Evolutionary conservation across 2,888 invertebrate species (phyloP).

Genomic region (Agrilus mali): DNA sequence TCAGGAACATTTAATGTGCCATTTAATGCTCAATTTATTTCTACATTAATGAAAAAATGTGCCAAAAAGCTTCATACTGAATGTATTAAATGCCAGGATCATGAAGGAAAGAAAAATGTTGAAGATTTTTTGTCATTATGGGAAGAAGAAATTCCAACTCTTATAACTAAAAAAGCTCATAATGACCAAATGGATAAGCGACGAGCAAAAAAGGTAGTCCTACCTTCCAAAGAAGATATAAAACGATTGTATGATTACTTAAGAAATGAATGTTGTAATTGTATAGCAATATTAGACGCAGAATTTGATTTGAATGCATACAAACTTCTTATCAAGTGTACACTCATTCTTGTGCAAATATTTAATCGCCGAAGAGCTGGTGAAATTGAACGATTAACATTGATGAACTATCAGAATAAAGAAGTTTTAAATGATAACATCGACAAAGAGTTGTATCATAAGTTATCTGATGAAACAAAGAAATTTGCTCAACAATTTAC

Average conservation of each 20-base stretch:
- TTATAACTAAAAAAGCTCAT: slow-evolving; percentile 5
- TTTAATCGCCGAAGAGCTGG: slow-evolving; percentile 13
- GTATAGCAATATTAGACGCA: neutral
- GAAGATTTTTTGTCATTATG: slow-evolving; percentile 9
- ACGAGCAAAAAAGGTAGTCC: slow-evolving; percentile 5
- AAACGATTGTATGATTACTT: slow-evolving; percentile 6
- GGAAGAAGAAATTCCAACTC: slow-evolving; percentile 5
- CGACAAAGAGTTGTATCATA: slow-evolving; percentile 3
- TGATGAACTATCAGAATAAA: slow-evolving; percentile 6
- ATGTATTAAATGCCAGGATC: too few relatives aligned
- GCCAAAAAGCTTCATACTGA: too few relatives aligned
- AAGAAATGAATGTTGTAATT: slow-evolving; percentile 2
- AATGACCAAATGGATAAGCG: slow-evolving; percentile 5
- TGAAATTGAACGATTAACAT: slow-evolving; percentile 11
- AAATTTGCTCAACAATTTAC: slow-evolving; percentile 3
- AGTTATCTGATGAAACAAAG: neutral
- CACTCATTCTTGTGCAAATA: slow-evolving; percentile 10
- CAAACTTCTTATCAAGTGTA: slow-evolving; percentile 5
- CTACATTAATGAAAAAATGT: too few relatives aligned
- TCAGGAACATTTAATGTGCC: too few relatives aligned
- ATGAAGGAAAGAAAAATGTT: neutral
- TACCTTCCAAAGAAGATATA: slow-evolving; percentile 9
- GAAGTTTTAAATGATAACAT: slow-evolving; percentile 4
- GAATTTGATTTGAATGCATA: slow-evolving; percentile 6
- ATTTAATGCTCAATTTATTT: too few relatives aligned